Base-by-base conservation (phyloP, 2,797 vertebrate genomes). In the Acipenser oxyrinchus region DNA sequence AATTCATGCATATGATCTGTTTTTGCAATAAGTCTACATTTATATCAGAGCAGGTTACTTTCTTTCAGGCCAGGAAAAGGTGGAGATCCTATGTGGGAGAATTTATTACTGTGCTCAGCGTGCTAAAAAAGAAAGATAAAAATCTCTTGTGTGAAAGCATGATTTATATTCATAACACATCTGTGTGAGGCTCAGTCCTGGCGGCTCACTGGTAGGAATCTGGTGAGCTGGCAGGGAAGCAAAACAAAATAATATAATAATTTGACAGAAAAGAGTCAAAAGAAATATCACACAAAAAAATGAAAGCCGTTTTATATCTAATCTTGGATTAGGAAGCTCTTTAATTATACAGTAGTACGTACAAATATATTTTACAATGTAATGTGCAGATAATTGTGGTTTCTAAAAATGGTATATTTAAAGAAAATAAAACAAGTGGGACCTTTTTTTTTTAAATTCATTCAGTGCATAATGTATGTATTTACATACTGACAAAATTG, bases 91-190 rank as follows among this genome's bases (percentile, higher is more conserved):
- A n/a, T n/a, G 9, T 55, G 52, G 65, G 70, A 76, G 68, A 76
- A 77, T 76, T 75, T 68, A 73, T 66, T 70, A 4, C 49, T 49
- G 12, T 60, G 0, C 69, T 51, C 63, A 73, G 1, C 76, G 62
- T 63, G 10, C 12, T 0, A 6, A 23, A 55, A 23, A 66, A 74
- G 48, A 51, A 10, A 68, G 74, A 6, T 64, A 68, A 74, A 75
- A 78, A 68, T 69, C 67, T 67, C 69, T 64, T 66, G 58, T 71
- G 74, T 78, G 79, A 79, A 68, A 70, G n/a, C 6, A 53, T 70
- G 69, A 81, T 83, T 84, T 87, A 82, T 82, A 77, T 81, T 81
- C 72, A 74, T 82, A 80, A 75, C 72, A 72, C 78, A 80, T 77
- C 81, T 82, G 77, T 76, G 78, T 65, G 67, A 77, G 78, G 70